Percentiles rank a stretch among this genome's conserved stretches.
These are phyloP conservation scores for Myrmecobius fasciatus DNA, from an alignment of 2,113 vertebrate genomes.

Conservation along the genomic window DNA sequence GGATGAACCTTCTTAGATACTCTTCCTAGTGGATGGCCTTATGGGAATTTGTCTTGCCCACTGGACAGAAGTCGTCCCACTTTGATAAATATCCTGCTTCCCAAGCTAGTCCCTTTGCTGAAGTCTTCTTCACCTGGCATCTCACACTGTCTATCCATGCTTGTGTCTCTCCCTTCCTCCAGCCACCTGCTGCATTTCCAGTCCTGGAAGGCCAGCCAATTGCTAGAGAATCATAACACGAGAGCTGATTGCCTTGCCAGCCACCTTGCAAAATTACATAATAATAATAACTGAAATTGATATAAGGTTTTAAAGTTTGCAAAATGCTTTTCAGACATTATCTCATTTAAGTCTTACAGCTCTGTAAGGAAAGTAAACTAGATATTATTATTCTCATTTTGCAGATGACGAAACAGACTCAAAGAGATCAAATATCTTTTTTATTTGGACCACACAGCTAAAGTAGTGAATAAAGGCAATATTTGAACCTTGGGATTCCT, in stretches of 20 bases:
- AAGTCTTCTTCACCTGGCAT: neutral
- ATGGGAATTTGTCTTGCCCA: neutral
- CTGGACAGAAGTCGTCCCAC: neutral
- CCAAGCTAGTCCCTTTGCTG: neutral
- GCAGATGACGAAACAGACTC: neutral
- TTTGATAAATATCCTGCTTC: neutral
- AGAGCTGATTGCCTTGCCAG: conserved; percentile 55
- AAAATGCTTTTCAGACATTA: neutral
- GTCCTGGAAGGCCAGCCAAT: conserved; percentile 4
- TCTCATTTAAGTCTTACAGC: neutral
- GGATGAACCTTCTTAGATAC: neutral
- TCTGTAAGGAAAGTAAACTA: neutral
- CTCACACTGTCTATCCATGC: neutral
- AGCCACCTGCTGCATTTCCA: neutral
- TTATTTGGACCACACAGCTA: too few species aligned
- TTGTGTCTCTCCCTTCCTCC: neutral
- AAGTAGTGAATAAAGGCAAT: too few species aligned
- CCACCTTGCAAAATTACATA: conserved; percentile 47
- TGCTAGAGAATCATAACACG: conserved; percentile 12
- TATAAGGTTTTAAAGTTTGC: neutral
- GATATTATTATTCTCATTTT: neutral
- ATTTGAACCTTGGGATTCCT: too few species aligned
- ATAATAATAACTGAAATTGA: conserved; percentile 20
- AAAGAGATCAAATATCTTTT: neutral
- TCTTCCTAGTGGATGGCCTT: neutral